Percentiles rank a stretch among this genome's conserved stretches.
Evolutionary conservation across 2,113 vertebrate species (phyloP).

Genomic region (Myiopsitta monachus): DNA sequence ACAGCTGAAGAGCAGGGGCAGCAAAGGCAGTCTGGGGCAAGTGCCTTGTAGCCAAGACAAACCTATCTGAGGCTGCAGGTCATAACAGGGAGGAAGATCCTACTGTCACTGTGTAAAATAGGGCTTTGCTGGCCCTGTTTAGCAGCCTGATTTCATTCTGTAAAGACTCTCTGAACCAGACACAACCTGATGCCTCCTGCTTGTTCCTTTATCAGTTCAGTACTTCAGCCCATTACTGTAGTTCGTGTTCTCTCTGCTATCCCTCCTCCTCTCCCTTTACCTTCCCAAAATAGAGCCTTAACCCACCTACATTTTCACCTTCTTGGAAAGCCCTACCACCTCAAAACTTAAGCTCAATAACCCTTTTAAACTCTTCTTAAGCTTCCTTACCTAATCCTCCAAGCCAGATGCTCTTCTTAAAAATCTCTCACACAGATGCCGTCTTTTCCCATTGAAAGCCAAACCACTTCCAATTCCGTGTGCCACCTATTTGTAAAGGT

Average conservation of each 20-base stretch:
- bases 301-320: not conserved
- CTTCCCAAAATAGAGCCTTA: not conserved
- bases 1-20: not conserved
- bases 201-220: not conserved
- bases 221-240: not conserved
- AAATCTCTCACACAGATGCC: not conserved
- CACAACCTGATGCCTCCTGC: not conserved
- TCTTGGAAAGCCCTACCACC: not conserved
- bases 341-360: not conserved
- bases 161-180: not conserved
- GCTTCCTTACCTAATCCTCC: not conserved
- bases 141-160: not conserved
- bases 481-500: not conserved
- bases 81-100: not conserved
- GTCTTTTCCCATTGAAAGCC: not conserved
- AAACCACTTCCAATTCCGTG: not conserved
- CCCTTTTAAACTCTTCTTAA: not conserved
- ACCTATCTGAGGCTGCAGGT: not conserved
- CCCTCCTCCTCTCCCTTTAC: not conserved
- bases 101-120: not conserved
- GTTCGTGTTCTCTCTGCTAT: not conserved
- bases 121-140: not conserved
- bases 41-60: not conserved
- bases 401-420: not conserved
- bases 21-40: not conserved